Evolutionary conservation across 2,888 invertebrate species (phyloP), one percentile per base, ranked within the genome.

Genomic region (Nesidiocoris tenuis): DNA sequence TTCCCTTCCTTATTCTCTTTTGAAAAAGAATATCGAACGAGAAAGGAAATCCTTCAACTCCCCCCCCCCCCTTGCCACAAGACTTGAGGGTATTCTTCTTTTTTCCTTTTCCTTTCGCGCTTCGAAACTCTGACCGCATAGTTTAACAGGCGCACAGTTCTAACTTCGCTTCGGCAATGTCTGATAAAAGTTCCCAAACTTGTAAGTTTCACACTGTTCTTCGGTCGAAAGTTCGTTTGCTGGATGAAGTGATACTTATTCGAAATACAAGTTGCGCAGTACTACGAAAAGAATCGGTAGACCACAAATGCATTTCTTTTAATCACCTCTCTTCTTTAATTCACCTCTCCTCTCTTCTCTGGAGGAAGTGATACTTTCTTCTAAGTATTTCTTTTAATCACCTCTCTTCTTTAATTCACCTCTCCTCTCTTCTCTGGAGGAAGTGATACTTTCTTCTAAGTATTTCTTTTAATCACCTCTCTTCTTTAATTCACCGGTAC

Each of bases 41-140:
- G 67, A 56, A 67, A 67, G 55, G 55, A 67, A 25, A 66, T 67
- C 67, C 67, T 67, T 67, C 67, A 67, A 67, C 21, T 21, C 54
- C 18, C 55, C 21, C 22, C 25, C 23, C 18, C 18, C 19, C 39
- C 39, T 39, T 12, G 12, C 39, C 12, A n/a, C n/a, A 39, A 39
- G 39, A 39, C 39, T 39, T 39, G n/a, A n/a, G n/a, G n/a, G n/a
- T n/a, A 39, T 39, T 12, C 39, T 39, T 12, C 39, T 39, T 39
- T 39, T 12, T 39, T 39, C 12, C 39, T 39, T 39, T 12, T 39
- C 12, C 12, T 12, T 39, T 39, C 39, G 39, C 39, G 39, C 39
- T 39, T 39, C 39, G 39, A 39, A 39, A 39, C 39, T 39, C 5
- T 39, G 12, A 39, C 39, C 39, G 39, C 39, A 12, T 39, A 39